A percentile compares a stretch with the other conserved stretches of the same genome.
These are phyloP conservation scores for Scleropages formosus DNA, from an alignment of 2,797 vertebrate species.

Conservation along the genomic window DNA sequence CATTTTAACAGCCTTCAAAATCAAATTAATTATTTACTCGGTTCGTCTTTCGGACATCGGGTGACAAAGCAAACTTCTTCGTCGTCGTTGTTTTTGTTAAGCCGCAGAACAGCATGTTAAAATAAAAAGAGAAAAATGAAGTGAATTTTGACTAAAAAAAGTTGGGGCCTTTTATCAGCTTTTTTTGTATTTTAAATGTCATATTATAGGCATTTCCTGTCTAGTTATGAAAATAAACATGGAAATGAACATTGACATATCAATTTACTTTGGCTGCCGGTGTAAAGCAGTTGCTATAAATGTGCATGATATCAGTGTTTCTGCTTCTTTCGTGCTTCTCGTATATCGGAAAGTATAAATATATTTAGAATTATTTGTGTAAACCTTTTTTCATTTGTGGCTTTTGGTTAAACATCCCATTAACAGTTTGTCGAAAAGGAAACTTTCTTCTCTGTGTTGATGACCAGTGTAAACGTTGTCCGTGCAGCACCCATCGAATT, in stretches of 20 bases:
- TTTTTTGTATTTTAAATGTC: background rate
- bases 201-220: background rate
- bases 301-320: background rate
- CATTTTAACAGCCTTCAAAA: slow-evolving; percentile 50
- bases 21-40: slow-evolving; percentile 49
- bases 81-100: slow-evolving; percentile 36
- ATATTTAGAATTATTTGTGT: background rate
- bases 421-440: no score
- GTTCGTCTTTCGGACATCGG: slow-evolving; percentile 49
- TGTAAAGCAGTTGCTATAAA: no score
- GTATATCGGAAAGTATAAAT: no score
- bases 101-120: slow-evolving; percentile 30
- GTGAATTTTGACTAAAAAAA: background rate
- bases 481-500: background rate
- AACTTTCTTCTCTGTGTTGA: background rate
- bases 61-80: slow-evolving; percentile 38
- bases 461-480: background rate
- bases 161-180: background rate
- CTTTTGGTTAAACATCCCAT: background rate
- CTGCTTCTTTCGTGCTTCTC: background rate
- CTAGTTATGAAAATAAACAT: background rate
- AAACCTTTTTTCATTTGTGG: background rate
- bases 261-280: no score
- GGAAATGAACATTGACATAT: background rate
- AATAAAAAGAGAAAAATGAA: background rate